These are phyloP conservation scores for Sycophila texana DNA, from an alignment of 2,888 invertebrate genomes.

Conservation along the genomic window DNA sequence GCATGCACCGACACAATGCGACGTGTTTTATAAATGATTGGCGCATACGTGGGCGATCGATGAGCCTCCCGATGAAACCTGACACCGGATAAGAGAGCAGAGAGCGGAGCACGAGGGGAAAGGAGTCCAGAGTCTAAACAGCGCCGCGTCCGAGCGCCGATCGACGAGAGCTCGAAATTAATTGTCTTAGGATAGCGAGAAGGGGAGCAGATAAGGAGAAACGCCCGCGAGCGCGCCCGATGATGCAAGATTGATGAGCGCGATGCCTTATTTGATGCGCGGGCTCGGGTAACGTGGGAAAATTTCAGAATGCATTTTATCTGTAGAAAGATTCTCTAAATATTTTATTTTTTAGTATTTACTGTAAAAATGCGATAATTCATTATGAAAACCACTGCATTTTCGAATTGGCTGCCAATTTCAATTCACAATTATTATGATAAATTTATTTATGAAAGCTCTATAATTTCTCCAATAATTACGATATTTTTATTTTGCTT, in stretches of 20 bases:
- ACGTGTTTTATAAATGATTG: constrained; percentile 71
- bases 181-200: constrained; percentile 32
- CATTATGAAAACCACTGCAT: no score
- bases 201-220: constrained; percentile 11
- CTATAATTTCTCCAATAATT: no score
- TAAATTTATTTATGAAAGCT: no score
- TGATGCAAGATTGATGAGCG: constrained; percentile 28
- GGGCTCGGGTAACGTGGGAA: neutral
- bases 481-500: no score
- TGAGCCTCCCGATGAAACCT: constrained; percentile 61
- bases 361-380: no score
- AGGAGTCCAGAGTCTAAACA: constrained; percentile 68
- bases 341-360: no score
- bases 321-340: no score
- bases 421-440: no score
- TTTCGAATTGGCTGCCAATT: no score
- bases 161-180: constrained; percentile 31
- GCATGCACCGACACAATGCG: constrained; percentile 67
- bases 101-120: constrained; percentile 2
- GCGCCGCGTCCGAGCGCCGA: neutral
- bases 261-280: constrained; percentile 11
- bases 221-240: neutral
- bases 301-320: no score
- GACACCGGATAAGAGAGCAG: constrained; percentile 69
- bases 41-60: constrained; percentile 60